Conservation (phyloP, 2,113 vertebrate species). For the Thymallus thymallus region DNA sequence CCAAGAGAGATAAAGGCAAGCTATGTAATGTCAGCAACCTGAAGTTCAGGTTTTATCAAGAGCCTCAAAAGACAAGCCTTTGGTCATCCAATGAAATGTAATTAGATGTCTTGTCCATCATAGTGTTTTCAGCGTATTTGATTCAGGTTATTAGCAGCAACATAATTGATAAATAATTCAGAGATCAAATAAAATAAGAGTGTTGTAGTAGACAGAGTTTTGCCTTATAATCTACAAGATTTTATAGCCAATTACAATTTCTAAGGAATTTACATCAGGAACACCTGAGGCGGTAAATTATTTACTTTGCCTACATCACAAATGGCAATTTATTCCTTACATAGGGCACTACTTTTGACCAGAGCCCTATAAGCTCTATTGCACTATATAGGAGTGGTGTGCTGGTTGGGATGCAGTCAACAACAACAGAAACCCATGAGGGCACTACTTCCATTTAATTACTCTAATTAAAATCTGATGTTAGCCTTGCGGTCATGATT, state of each 20-base stretch:
- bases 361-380: slow-evolving; percentile 47
- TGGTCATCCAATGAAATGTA: slow-evolving; percentile 86
- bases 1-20: slow-evolving; percentile 48
- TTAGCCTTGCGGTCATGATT: slow-evolving; percentile 82
- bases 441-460: slow-evolving; percentile 89
- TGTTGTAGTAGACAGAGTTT: slow-evolving; percentile 60
- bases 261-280: slow-evolving; percentile 84
- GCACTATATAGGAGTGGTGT: no score
- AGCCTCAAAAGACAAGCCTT: slow-evolving; percentile 64
- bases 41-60: no score
- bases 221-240: slow-evolving; percentile 77
- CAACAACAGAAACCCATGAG: slow-evolving; percentile 66
- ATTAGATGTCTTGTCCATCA: slow-evolving; percentile 84
- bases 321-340: slow-evolving; percentile 20
- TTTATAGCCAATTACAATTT: slow-evolving; percentile 69
- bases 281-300: slow-evolving; percentile 82
- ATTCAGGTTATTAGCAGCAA: slow-evolving; percentile 83
- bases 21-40: slow-evolving; percentile 56
- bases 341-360: no score
- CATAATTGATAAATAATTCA: slow-evolving; percentile 77
- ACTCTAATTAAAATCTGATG: slow-evolving; percentile 85
- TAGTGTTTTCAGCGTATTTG: slow-evolving; percentile 81
- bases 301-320: slow-evolving; percentile 78
- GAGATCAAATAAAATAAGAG: slow-evolving; percentile 62
- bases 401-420: no score